These are phyloP conservation scores for Atethmia centrago DNA, from an alignment of 2,888 invertebrate genomes.

Conservation along the genomic window DNA sequence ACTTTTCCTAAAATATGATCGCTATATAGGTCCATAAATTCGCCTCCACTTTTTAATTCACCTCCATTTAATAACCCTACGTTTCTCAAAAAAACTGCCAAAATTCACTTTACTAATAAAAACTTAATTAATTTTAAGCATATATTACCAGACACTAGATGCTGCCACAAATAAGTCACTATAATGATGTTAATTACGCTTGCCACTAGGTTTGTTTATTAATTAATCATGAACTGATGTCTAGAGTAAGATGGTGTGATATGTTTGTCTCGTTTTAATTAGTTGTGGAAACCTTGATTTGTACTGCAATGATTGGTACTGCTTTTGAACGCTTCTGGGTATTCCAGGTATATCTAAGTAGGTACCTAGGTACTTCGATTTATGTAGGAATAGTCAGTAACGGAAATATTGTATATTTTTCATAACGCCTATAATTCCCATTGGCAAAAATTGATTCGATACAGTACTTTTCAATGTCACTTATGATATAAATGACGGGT, in stretches of 20 bases:
- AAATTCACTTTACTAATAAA: not conserved
- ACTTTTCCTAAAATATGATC: not conserved
- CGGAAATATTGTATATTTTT: too few species aligned
- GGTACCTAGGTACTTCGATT: too few species aligned
- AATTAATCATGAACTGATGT: conserved; percentile 34
- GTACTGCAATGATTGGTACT: conserved; percentile 3
- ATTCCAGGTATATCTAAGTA: too few species aligned
- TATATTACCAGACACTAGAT: conserved; percentile 35
- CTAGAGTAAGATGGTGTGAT: not conserved
- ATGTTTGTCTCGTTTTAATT: conserved; percentile 21
- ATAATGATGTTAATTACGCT: conserved; percentile 45
- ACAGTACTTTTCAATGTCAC: too few species aligned
- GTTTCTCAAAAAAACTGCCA: not conserved
- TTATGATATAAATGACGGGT: too few species aligned
- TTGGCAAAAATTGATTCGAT: too few species aligned
- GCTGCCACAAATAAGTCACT: conserved; percentile 19
- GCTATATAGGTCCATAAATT: not conserved
- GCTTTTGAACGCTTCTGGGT: not conserved
- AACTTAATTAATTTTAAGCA: conserved; percentile 25
- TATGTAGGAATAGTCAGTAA: too few species aligned
- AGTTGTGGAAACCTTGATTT: not conserved
- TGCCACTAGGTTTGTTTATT: conserved; percentile 14
- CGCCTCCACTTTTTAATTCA: not conserved
- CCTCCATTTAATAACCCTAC: too few species aligned
- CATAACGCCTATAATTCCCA: too few species aligned